Evolutionary conservation across 92 coral and sea anemone genomes (phyloP).

Genomic region (Porites cylindrica): DNA sequence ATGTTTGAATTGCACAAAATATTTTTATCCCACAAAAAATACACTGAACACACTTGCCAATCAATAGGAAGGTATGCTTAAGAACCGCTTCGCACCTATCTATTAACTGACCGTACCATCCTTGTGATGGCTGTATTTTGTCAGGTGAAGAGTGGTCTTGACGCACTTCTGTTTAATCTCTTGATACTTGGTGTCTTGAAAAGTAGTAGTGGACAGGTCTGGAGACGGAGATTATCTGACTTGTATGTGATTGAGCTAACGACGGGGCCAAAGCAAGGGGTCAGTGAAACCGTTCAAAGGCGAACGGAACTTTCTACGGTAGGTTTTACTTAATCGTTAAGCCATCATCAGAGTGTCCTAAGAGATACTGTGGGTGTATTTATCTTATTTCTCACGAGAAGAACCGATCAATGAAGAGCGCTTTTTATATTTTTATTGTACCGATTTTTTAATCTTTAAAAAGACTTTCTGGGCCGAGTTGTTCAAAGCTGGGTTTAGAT

Average conservation of each 20-base stretch:
- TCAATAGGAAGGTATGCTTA: too few relatives aligned
- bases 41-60: too few relatives aligned
- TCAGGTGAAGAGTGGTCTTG: conserved; percentile 70
- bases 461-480: too few relatives aligned
- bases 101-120: too few relatives aligned
- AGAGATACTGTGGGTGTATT: background rate
- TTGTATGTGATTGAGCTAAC: conserved; percentile 88
- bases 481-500: too few relatives aligned
- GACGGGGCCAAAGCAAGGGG: conserved; percentile 9
- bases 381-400: background rate
- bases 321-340: background rate
- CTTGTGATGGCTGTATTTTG: background rate
- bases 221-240: conserved; percentile 85
- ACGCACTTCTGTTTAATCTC: conserved; percentile 80
- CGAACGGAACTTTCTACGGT: background rate
- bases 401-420: too few relatives aligned
- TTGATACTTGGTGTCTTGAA: conserved; percentile 74
- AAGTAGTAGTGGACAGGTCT: conserved; percentile 74
- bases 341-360: background rate
- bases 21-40: too few relatives aligned
- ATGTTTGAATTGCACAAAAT: too few relatives aligned
- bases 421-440: too few relatives aligned
- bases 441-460: too few relatives aligned
- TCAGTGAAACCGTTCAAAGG: conserved; percentile 1
- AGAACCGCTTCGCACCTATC: too few relatives aligned